Percentiles rank a stretch among this genome's conserved stretches.
phyloP scores from a whole-genome alignment of 2,797 vertebrate species.

The Poeciliopsis turneri region DNA sequence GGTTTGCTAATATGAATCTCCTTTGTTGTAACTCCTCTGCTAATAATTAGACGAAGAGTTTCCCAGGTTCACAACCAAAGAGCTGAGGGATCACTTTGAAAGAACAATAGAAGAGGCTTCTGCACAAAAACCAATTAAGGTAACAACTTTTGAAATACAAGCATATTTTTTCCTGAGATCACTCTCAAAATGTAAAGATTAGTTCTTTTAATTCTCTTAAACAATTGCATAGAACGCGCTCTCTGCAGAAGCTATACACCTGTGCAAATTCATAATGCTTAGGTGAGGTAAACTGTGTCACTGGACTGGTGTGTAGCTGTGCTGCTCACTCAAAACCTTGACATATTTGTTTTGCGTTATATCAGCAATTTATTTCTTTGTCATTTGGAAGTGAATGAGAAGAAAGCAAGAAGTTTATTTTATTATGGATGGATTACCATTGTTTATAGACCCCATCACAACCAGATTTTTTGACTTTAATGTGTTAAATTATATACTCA shows the following conservation, averaged over 20 bases:
- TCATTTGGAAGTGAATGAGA: neutral
- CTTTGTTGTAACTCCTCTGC: conserved; percentile 25
- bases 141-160: conserved; percentile 59
- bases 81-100: conserved; percentile 93
- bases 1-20: conserved; percentile 1
- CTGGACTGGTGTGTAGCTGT: neutral
- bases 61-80: conserved; percentile 88
- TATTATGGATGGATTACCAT: neutral
- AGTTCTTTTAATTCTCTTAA: neutral
- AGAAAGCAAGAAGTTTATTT: conserved; percentile 16
- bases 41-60: conserved; percentile 82
- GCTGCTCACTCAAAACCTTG: neutral
- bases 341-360: conserved; percentile 1
- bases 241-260: neutral
- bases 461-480: neutral
- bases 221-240: neutral
- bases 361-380: neutral
- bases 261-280: neutral
- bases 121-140: conserved; percentile 89
- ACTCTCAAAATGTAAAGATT: neutral
- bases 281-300: neutral
- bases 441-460: neutral
- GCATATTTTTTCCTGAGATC: neutral
- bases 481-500: no score
- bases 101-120: conserved; percentile 85